phyloP scores from a whole-genome alignment of 1,140 invertebrate genomes.

The Euura saliciscinereae region DNA sequence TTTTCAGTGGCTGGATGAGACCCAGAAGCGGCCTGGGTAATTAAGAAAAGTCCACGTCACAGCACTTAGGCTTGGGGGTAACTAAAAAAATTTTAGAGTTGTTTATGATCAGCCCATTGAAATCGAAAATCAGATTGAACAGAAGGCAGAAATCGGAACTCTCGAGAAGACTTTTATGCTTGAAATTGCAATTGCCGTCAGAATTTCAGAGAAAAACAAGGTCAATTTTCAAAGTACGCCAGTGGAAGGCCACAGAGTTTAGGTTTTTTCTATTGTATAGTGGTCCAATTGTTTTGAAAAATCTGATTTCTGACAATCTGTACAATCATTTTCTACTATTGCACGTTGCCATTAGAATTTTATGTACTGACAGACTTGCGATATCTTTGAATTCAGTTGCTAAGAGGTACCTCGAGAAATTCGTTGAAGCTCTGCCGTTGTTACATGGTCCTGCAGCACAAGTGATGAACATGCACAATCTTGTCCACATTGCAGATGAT shows the following conservation, averaged over 20 bases:
- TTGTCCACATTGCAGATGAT: constrained; percentile 1
- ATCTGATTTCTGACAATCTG: constrained; percentile 2
- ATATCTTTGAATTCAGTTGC: no score
- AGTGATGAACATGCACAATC: constrained; percentile 11
- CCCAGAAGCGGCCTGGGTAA: no score
- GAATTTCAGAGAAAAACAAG: constrained; percentile 21
- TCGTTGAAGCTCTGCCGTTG: not conserved
- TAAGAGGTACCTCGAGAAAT: no score
- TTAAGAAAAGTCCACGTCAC: no score
- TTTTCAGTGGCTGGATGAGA: no score
- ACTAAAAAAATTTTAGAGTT: constrained; percentile 16
- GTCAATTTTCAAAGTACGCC: constrained; percentile 6
- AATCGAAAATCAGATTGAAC: constrained; percentile 8
- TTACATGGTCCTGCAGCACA: constrained; percentile 15
- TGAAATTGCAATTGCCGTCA: constrained; percentile 6
- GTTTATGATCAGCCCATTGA: not conserved
- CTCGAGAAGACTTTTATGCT: constrained; percentile 9
- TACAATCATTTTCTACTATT: constrained; percentile 24
- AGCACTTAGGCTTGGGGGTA: constrained; percentile 5
- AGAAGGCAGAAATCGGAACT: constrained; percentile 1
- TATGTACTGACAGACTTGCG: constrained; percentile 9
- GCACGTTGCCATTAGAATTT: constrained; percentile 16
- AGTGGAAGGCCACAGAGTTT: constrained; percentile 22
- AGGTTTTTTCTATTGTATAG: constrained; percentile 21
- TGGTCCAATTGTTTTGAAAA: constrained; percentile 21